Evolutionary conservation across 2,113 vertebrate genomes (phyloP), one percentile per base, ranked within the genome.

Genomic region (Apodemus speciosus): DNA sequence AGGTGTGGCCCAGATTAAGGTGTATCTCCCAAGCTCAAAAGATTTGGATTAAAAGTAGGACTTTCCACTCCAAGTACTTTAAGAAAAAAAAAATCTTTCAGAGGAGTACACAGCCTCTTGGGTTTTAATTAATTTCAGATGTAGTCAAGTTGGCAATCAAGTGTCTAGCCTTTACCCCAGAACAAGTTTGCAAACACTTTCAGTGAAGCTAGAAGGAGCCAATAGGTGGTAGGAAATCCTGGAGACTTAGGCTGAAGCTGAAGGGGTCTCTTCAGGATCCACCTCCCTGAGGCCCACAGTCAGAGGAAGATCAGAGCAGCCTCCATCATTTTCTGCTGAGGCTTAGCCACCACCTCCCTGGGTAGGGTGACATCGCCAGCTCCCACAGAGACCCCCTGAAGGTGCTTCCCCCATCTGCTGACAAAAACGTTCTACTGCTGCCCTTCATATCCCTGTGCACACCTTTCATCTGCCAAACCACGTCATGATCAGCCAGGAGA

Each of bases 341-440:
- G 46, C 3, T 23, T 3, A 43, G 6, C 21, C n/a, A 21, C 10
- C 14, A 69, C 35, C 3, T 1, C 13, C 66, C 25, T 0, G 8
- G 32, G 56, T 53, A 38, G 2, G 30, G 20, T 46, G 23, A 32
- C 0, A 3, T 27, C 30, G 51, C n/a, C 51, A 43, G 10, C 21
- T 35, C 40, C 35, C 1, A 0, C 1, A 0, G 40, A 0, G 30
- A 5, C 11, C 13, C 13, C 3, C 1, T 46, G 38, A 43, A 3
- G 40, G 9, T 27, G 8, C 3, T 68, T 73, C 35, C 62, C 35
- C 68, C 40, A 25, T 6, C 8, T 15, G 9, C 4, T 3, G 6
- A 32, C 13, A 4, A 0, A 30, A 23, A n/a, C n/a, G 71, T 32
- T 51, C 46, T 69, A 1, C 1, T 0, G 0, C 3, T 0, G 0